Evolutionary conservation across 2,888 invertebrate genomes (phyloP), one percentile per base, ranked within the genome.

Genomic region (Itoplectis maculator): DNA sequence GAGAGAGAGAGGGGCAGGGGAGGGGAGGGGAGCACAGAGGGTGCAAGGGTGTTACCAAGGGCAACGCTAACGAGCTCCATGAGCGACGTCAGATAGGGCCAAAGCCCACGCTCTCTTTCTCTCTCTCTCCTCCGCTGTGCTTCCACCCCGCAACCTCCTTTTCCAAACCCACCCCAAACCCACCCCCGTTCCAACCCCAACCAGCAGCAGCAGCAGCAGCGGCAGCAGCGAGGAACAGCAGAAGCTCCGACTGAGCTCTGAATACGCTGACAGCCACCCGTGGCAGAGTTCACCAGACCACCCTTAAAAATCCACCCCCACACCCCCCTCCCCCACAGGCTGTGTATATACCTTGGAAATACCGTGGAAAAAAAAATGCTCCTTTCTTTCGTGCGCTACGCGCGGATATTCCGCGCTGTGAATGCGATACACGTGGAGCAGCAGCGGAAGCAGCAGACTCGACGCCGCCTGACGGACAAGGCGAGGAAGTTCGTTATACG

Each of bases 31-130:
- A n/a, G n/a, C n/a, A n/a, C 75, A 65, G 81, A 65, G 79, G 73
- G 65, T 70, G 73, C 61, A 54, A 78, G 92, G 92, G 92, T 89
- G 92, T 92, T 92, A 92, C 92, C 88, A 92, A 76, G 89, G 92
- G 92, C 91, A 92, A 92, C 92, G 91, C 92, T 92, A 92, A 92
- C 92, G 92, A 92, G 92, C 92, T 92, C 91, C 91, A 91, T 91
- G 91, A 91, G 91, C 92, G 91, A 91, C 91, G 91, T 92, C 89
- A 91, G 92, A 91, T 91, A 91, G 91, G 91, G 90, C 89, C 89
- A 90, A 73, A 79, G 82, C 80, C 76, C 77, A 47, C 79, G 82
- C 75, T 75, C 75, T 79, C 59, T 75, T 54, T 20, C 29, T n/a
- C n/a, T n/a, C n/a, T n/a, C n/a, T n/a, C n/a, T n/a, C n/a, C n/a